Base-by-base conservation (phyloP, 2,113 vertebrate species). In the Thryonomys swinderianus region DNA sequence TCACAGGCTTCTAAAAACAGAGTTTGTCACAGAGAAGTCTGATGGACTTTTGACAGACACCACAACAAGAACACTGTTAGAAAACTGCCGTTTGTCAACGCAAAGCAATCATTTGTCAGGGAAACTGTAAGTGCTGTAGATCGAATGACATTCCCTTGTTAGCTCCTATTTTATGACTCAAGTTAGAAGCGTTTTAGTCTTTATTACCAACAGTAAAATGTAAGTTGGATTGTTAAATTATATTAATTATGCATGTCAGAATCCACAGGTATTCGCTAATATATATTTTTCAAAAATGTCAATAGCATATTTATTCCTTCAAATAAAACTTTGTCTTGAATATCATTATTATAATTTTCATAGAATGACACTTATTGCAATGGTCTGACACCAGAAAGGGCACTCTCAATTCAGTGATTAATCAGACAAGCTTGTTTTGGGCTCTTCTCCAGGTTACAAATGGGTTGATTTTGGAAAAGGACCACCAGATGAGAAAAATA, bases 1-100 rank as follows among this genome's bases (percentile, higher is more conserved):
- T 27, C 42, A 95, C 62, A 91, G 76, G n/a, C 74, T 90, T 94
- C 83, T 79, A 87, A 80, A 94, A 93, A 95, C 66, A 57, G 71
- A 96, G 94, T 97, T 94, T 97, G 95, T 95, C 92, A 86, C 32
- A 85, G 45, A 91, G 57, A 95, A 90, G 59, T 55, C 91, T 89
- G 90, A 96, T 86, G 34, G 69, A 27, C 1, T n/a, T 95, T 85
- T 97, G 86, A 94, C 88, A 96, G 91, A 86, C 30, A 87, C 21
- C 62, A 45, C 1, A 30, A 66, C 23, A 62, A 89, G 34, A 81
- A 34, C n/a, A 76, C 34, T 90, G 81, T 92, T 92, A 95, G 78
- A 88, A 94, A 93, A 93, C 61, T 79, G 53, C 64, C 93, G 21
- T 21, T 93, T 37, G 74, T 82, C 92, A 95, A 95, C 80, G 91